Percentiles rank a stretch among this genome's conserved stretches.
Conservation (phyloP, 2,888 invertebrate genomes). For the Charanyca ferruginea region DNA sequence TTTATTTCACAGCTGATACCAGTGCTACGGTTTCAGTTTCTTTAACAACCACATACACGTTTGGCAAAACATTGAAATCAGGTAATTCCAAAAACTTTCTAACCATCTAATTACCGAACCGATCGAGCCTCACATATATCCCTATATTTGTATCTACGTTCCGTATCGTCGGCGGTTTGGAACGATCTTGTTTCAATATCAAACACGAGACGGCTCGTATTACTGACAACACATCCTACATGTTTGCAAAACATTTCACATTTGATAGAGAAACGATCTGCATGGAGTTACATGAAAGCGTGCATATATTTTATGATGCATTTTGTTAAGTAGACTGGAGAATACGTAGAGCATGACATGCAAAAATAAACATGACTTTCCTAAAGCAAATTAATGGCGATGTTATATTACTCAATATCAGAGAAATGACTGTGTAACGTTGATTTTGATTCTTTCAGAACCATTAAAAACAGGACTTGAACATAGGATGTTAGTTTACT, state of each 20-base stretch:
- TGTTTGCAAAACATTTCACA: conserved; percentile 71
- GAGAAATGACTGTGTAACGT: no score
- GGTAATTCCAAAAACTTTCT: conserved; percentile 30
- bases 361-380: not conserved
- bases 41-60: not conserved
- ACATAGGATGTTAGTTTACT: not conserved
- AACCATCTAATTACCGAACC: conserved; percentile 34
- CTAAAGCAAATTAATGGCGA: not conserved
- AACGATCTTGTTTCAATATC: conserved; percentile 78
- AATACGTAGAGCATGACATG: not conserved
- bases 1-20: not conserved
- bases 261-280: conserved; percentile 54
- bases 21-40: not conserved
- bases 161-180: conserved; percentile 71
- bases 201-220: conserved; percentile 77
- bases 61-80: conserved; percentile 8
- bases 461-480: not conserved
- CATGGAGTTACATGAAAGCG: conserved; percentile 15
- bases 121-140: conserved; percentile 34
- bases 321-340: conserved; percentile 15
- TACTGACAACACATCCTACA: conserved; percentile 69
- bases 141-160: conserved; percentile 61
- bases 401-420: not conserved
- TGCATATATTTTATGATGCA: conserved; percentile 43
- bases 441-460: not conserved